These are phyloP conservation scores for Diarsia dahlii DNA, from an alignment of 2,888 invertebrate species.

Conservation along the genomic window DNA sequence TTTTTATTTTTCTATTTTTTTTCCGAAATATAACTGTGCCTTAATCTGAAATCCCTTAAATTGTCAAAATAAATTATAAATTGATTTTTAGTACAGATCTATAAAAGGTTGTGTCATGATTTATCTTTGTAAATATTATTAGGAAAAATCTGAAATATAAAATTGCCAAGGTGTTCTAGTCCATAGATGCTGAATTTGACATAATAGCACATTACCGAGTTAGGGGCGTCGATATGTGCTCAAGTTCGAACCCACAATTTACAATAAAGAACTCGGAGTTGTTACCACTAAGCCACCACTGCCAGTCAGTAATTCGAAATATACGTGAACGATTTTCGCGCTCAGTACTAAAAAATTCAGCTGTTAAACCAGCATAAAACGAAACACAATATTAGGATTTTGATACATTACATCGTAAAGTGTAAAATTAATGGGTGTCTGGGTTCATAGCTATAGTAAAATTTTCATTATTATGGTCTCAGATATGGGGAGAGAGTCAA, in stretches of 20 bases:
- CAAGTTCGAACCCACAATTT: background rate
- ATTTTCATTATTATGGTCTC: conserved; percentile 59
- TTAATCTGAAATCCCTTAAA: too few species aligned
- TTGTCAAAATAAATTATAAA: too few species aligned
- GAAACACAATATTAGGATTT: conserved; percentile 61
- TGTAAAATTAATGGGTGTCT: conserved; percentile 61
- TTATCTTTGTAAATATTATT: too few species aligned
- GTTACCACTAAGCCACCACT: background rate
- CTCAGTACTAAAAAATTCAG: conserved; percentile 53
- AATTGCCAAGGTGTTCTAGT: too few species aligned
- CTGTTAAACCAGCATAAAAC: conserved; percentile 63
- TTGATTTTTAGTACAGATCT: too few species aligned
- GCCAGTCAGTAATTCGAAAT: conserved; percentile 15
- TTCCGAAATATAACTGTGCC: too few species aligned
- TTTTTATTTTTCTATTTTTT: too few species aligned
- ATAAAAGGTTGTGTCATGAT: too few species aligned
- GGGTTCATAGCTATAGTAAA: conserved; percentile 57
- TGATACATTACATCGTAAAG: conserved; percentile 61
- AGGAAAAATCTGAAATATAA: too few species aligned
- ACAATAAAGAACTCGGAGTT: background rate
- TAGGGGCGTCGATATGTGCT: too few species aligned
- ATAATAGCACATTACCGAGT: too few species aligned
- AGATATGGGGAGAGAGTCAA: conserved; percentile 29
- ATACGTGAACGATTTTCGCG: conserved; percentile 39
- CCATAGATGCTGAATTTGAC: too few species aligned